A percentile compares a stretch with the other conserved stretches of the same genome.
Conservation (phyloP, 2,797 vertebrate species). For the Bufotes viridis region DNA sequence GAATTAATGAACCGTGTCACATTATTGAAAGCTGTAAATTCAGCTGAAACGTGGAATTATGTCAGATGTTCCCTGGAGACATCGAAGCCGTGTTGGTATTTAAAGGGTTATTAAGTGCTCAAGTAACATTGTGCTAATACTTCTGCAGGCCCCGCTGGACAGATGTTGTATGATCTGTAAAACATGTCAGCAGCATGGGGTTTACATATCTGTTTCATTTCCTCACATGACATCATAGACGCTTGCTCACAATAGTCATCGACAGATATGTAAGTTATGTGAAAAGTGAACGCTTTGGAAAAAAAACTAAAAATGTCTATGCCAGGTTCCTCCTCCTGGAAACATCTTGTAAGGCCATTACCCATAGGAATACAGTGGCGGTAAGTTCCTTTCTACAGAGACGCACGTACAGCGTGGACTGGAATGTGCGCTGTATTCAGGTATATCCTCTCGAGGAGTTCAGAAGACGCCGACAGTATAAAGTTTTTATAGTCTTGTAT, state of each 20-base stretch:
- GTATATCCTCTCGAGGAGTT: constrained; percentile 34
- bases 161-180: constrained; percentile 41
- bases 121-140: constrained; percentile 49
- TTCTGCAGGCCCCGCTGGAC: constrained; percentile 31
- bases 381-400: neutral
- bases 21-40: constrained; percentile 32
- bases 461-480: constrained; percentile 9
- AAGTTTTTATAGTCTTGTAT: constrained; percentile 41
- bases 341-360: constrained; percentile 57
- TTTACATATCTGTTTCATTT: constrained; percentile 59
- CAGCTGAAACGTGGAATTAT: constrained; percentile 5
- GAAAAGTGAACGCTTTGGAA: constrained; percentile 38
- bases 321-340: constrained; percentile 53
- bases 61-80: constrained; percentile 19
- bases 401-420: neutral
- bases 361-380: constrained; percentile 25
- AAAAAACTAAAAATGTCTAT: constrained; percentile 1
- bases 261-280: constrained; percentile 50
- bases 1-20: constrained; percentile 21
- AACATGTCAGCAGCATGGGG: constrained; percentile 49
- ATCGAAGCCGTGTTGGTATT: neutral
- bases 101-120: constrained; percentile 45
- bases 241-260: constrained; percentile 35
- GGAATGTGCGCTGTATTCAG: constrained; percentile 34
- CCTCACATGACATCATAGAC: constrained; percentile 55